These are phyloP conservation scores for Nycteola revayana DNA, from an alignment of 2,888 invertebrate genomes.

Conservation along the genomic window DNA sequence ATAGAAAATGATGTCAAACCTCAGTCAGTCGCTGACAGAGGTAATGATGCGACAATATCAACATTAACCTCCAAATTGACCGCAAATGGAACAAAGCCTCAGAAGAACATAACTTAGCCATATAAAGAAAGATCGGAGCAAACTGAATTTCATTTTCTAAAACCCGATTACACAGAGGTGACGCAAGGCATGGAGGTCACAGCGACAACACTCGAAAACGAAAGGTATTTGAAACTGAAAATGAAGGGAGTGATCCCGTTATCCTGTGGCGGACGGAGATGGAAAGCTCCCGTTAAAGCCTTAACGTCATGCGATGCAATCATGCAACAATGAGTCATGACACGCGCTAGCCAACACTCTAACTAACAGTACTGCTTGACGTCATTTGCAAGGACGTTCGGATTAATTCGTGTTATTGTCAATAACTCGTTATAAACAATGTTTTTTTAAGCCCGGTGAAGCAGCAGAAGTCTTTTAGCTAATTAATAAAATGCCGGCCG, in stretches of 20 bases:
- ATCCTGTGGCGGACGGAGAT: conserved; percentile 69
- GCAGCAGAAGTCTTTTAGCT: too few relatives aligned
- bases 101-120: conserved; percentile 63
- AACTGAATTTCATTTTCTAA: conserved; percentile 80
- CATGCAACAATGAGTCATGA: conserved; percentile 51
- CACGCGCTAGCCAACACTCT: conserved; percentile 21
- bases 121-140: conserved; percentile 69
- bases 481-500: too few relatives aligned
- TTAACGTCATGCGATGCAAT: conserved; percentile 54
- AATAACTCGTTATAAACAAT: too few relatives aligned
- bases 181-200: conserved; percentile 64
- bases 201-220: conserved; percentile 71
- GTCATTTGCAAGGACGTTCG: conserved; percentile 47
- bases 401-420: too few relatives aligned
- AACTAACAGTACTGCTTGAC: conserved; percentile 40
- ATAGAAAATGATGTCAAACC: too few relatives aligned
- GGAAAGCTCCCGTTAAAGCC: conserved; percentile 75
- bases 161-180: conserved; percentile 74
- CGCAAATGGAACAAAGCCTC: conserved; percentile 41
- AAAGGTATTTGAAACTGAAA: conserved; percentile 76
- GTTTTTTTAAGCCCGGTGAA: too few relatives aligned
- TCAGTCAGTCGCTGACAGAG: too few relatives aligned
- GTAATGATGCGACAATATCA: conserved; percentile 12
- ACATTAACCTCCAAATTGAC: conserved; percentile 24
- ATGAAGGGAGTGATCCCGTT: conserved; percentile 77